Evolutionary conservation across 2,888 invertebrate species (phyloP), one percentile per base, ranked within the genome.

Genomic region (Caenorhabditis sp.): DNA sequence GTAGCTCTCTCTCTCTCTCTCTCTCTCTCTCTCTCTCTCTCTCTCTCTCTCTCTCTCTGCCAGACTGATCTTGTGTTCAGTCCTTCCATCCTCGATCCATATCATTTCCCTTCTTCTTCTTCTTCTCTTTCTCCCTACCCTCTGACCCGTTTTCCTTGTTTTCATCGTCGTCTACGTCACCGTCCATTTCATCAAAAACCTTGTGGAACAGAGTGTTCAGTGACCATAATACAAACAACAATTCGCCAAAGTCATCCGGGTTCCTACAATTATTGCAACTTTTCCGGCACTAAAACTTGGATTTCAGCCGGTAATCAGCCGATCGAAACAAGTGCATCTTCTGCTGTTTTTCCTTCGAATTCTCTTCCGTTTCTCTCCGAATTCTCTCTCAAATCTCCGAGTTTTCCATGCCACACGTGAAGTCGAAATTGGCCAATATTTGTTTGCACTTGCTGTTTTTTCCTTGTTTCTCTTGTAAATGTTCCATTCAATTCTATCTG

Each of bases 361-460:
- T 32, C 32, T 32, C 9, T 32, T 32, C 32, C 4, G 32, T 32
- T 32, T 32, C 32, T 6, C 32, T 32, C n/a, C n/a, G n/a, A n/a
- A n/a, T n/a, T n/a, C n/a, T n/a, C n/a, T n/a, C n/a, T n/a, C n/a
- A n/a, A n/a, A n/a, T n/a, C n/a, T n/a, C n/a, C n/a, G n/a, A n/a
- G n/a, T 32, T 32, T 32, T 32, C 32, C 9, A 13, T 15, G 5
- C 13, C 13, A 15, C 40, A 40, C 5, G 18, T 20, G 18, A 47
- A n/a, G 3, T 18, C 18, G 8, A 47, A 47, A 47, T 47, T 47
- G 47, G 18, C 47, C 47, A 47, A 47, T 64, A 24, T 64, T 64
- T 64, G 64, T 64, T 64, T 35, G 64, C 35, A 32, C 64, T 51
- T 50, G 20, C 32, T 64, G 51, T 64, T 64, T 64, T 50, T 64